Evolutionary conservation across 2,113 vertebrate species (phyloP).

Genomic region (Phyllostomus discolor): DNA sequence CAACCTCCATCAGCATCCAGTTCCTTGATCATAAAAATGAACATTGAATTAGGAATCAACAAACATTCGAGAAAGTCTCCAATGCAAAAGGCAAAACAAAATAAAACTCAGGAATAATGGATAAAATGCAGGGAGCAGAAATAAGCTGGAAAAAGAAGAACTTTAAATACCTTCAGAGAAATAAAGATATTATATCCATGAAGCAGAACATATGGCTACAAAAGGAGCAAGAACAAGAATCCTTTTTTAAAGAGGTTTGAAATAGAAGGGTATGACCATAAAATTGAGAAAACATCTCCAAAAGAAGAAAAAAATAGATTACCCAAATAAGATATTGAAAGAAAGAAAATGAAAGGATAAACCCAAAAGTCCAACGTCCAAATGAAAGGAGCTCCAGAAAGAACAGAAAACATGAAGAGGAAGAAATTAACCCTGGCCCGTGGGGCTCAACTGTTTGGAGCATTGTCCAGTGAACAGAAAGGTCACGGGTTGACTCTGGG

Average conservation of each 20-base stretch:
- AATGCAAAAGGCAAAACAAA: neutral
- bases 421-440: neutral
- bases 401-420: neutral
- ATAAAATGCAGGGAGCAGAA: neutral
- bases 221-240: neutral
- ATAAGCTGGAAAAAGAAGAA: neutral
- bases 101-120: neutral
- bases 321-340: neutral
- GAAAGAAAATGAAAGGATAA: neutral
- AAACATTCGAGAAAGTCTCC: neutral
- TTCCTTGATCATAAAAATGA: neutral
- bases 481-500: too few relatives aligned
- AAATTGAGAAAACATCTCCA: neutral
- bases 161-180: neutral
- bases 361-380: neutral
- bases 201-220: neutral
- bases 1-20: neutral
- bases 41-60: neutral
- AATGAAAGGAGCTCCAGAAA: neutral
- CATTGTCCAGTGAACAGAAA: too few relatives aligned
- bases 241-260: neutral
- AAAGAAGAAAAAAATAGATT: neutral
- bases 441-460: too few relatives aligned
- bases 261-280: neutral
- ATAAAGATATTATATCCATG: neutral